Evolutionary conservation across 1,140 invertebrate species (phyloP), one percentile per base, ranked within the genome.

Genomic region (Caerostris darwini): DNA sequence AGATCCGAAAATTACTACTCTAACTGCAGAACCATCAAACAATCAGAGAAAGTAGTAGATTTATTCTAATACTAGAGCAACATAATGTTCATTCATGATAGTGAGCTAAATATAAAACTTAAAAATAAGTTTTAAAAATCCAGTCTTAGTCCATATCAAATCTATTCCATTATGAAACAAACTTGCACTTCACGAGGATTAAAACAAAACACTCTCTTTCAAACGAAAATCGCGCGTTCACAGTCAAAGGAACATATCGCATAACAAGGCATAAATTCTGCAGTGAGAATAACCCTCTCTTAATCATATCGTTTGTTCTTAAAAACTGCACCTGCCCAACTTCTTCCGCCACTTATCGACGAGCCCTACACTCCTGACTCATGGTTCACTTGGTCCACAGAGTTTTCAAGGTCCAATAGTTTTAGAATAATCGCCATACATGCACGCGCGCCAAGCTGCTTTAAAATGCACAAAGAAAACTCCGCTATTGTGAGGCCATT

Each of bases 401-500:
- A 19, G 34, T 53, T 50, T 53, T 77, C 71, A 77, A 77, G 71
- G 50, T 77, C 69, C 71, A 77, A 77, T 77, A 10, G 50, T 14
- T 77, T 77, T 77, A 53, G 71, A 77, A 77, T 77, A 77, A 53
- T 53, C 71, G 34, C 71, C 19, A 77, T 53, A 10, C 8, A 77
- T 12, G 10, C 71, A 53, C 50, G 8, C 34, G 7, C 34, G 34
- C 34, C 69, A 34, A 3, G 34, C 34, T 77, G 50, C 14, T 77
- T 77, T 77, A 77, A 77, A 77, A 77, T 77, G 71, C 71, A 77
- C 34, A 77, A 77, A 77, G 71, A 77, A 77, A 77, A 34, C 34
- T 12, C 7, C 14, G 71, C 3, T 53, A 19, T 10, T 77, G 71
- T 8, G 34, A 50, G 50, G 71, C 61, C 10, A 64, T 64, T 64